Evolutionary conservation across 2,113 vertebrate species (phyloP), one percentile per base, ranked within the genome.

Genomic region (Xiphophorus maculatus): DNA sequence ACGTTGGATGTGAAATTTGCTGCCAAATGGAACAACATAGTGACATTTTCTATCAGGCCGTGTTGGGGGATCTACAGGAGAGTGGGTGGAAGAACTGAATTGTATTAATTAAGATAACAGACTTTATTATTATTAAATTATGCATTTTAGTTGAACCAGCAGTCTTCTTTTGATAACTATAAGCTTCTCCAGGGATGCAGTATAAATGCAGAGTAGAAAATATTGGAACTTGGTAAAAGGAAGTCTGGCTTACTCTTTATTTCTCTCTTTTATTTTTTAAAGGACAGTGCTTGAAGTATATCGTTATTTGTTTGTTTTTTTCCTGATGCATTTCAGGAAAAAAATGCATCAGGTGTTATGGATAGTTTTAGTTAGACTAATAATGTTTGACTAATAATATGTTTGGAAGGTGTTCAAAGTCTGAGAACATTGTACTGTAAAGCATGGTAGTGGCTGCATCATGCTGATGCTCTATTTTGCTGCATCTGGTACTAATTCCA

Each of bases 91-190:
- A 54, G 25, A 69, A 25, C 19, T 32, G 29, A 22, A 48, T 9
- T 22, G n/a, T n/a, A n/a, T 40, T 40, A 37, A 61, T 71, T 61
- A 35, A 69, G 67, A 69, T n/a, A 69, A 54, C 51, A 22, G 25
- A 22, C 48, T 70, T 35, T 58, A 70, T 54, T 54, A n/a, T 70
- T 35, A 15, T 35, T 11, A 70, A 71, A 37, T 35, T n/a, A n/a
- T 13, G 6, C 54, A 37, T 28, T 61, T 71, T 30, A 71, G 27
- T 37, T 71, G 33, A 61, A 61, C 33, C 54, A 61, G 17, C 12
- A 13, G 13, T 27, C 11, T 30, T 70, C 22, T n/a, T 37, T 11
- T 48, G 28, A 48, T 51, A 68, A 68, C 28, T 68, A 17, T 27
- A 30, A 68, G 30, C 40, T 42, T 68, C 66, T 48, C 42, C 66